A percentile compares a stretch with the other conserved stretches of the same genome.
These are phyloP conservation scores for Caenorhabditis latens DNA, from an alignment of 1,140 invertebrate genomes.

Conservation along the genomic window DNA sequence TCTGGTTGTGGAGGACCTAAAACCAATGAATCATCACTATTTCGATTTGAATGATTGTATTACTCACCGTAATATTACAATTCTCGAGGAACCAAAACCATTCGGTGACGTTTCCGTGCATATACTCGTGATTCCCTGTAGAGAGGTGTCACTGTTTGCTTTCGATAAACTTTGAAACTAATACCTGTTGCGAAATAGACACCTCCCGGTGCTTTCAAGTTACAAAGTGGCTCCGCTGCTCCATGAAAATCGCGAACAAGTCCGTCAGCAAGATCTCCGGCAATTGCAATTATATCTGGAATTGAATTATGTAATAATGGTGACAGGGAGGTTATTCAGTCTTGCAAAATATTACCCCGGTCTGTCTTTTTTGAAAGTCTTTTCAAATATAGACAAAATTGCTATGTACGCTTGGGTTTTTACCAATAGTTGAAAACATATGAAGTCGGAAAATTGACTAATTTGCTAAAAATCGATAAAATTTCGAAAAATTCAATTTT, in stretches of 20 bases:
- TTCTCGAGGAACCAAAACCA: constrained; percentile 61
- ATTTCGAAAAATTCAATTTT: too few relatives aligned
- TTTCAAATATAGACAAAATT: too few relatives aligned
- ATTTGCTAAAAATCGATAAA: too few relatives aligned
- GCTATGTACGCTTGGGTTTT: too few relatives aligned
- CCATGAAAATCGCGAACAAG: constrained; percentile 60
- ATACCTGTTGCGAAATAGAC: constrained; percentile 64
- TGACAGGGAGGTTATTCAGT: neutral
- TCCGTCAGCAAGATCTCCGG: constrained; percentile 66
- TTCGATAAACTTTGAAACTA: constrained; percentile 2
- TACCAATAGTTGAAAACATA: too few relatives aligned
- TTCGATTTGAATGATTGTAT: neutral
- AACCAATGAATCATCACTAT: neutral
- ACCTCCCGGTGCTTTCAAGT: constrained; percentile 62
- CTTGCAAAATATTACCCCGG: too few relatives aligned
- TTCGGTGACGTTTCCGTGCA: constrained; percentile 65
- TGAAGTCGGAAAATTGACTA: too few relatives aligned
- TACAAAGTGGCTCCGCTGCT: constrained; percentile 61
- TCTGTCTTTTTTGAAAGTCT: too few relatives aligned
- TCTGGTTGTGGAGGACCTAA: constrained; percentile 62
- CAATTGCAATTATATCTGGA: constrained; percentile 64
- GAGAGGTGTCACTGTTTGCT: neutral
- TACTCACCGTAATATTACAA: constrained; percentile 61
- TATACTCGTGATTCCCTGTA: constrained; percentile 66
- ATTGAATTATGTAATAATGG: neutral